These are phyloP conservation scores for Gavialis gangeticus DNA, from an alignment of 2,113 vertebrate genomes.

Conservation along the genomic window DNA sequence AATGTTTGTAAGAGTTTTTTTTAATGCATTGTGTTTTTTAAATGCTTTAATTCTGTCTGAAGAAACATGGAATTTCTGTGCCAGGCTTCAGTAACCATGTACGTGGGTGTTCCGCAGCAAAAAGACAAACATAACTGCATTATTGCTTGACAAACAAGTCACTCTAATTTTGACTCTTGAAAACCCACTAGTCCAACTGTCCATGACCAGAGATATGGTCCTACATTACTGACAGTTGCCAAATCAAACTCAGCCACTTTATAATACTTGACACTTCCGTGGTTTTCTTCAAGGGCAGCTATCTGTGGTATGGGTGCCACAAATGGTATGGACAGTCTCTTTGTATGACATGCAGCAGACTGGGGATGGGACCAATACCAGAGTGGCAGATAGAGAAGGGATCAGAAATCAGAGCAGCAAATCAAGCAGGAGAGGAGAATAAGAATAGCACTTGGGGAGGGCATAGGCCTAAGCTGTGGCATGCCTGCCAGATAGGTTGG, in stretches of 20 bases:
- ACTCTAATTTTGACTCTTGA: not conserved
- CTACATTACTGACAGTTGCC: not conserved
- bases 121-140: not conserved
- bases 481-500: too few species aligned
- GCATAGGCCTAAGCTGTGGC: too few species aligned
- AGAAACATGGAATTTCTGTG: not conserved
- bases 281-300: not conserved
- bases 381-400: too few species aligned
- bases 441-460: too few species aligned
- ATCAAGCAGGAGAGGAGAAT: too few species aligned
- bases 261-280: not conserved
- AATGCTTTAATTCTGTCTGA: not conserved
- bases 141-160: not conserved
- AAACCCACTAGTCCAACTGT: not conserved
- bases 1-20: not conserved
- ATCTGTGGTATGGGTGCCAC: too few species aligned
- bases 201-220: not conserved
- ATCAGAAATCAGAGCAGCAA: too few species aligned
- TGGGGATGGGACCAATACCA: too few species aligned
- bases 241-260: fast-evolving
- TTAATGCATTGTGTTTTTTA: not conserved
- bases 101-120: not conserved
- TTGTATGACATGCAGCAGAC: too few species aligned
- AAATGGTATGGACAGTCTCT: too few species aligned
- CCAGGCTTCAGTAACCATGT: not conserved